Evolutionary conservation across 2,113 vertebrate species (phyloP).

Genomic region (Muntiacus reevesi): DNA sequence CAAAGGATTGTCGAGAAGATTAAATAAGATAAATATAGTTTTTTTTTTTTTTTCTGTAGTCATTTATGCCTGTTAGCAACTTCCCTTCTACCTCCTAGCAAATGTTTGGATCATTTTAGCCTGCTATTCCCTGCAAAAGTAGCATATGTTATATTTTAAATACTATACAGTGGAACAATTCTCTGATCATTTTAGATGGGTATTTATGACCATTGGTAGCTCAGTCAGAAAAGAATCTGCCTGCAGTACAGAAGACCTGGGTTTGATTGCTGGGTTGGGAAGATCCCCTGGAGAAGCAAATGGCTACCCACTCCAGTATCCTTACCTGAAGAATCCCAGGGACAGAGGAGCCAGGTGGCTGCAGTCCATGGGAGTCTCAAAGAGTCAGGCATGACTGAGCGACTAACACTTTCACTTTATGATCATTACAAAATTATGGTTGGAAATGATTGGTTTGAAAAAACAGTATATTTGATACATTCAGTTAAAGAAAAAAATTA

Average conservation of each 20-base stretch:
- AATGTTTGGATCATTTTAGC: background rate
- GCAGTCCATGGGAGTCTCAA: background rate
- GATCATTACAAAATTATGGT: background rate
- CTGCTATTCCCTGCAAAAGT: background rate
- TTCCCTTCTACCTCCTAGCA: background rate
- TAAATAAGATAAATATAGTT: background rate
- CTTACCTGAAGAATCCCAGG: background rate
- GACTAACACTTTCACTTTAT: background rate
- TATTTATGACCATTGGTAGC: background rate
- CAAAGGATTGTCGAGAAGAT: background rate
- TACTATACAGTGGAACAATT: background rate
- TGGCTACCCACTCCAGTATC: background rate
- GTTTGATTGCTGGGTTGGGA: background rate
- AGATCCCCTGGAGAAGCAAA: background rate
- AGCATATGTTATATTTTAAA: background rate
- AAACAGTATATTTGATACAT: background rate
- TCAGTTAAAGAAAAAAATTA: conserved; percentile 7
- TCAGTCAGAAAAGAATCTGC: background rate
- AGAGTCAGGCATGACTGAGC: background rate
- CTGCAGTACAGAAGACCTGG: background rate
- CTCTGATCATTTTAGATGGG: background rate
- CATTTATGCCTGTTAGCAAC: background rate
- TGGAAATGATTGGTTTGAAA: background rate
- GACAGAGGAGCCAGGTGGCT: background rate
- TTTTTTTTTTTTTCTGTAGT: background rate